Evolutionary conservation across 2,797 vertebrate genomes (phyloP), one percentile per base, ranked within the genome.

Genomic region (Rhabdophis nuchalis): DNA sequence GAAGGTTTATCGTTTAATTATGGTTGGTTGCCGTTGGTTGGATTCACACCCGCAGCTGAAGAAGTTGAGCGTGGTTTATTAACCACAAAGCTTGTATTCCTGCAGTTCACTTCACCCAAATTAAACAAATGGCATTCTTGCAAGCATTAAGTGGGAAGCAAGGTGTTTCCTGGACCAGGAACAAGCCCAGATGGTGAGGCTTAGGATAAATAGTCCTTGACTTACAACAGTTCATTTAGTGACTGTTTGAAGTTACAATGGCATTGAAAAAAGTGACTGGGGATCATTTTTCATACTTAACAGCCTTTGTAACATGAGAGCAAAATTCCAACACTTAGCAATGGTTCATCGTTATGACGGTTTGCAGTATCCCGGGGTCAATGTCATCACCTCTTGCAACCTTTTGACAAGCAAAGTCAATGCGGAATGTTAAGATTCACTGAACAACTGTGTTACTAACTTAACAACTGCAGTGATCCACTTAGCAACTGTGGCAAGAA

Each of bases 271-370:
- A n/a, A 29, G 13, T n/a, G 29, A 14, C 61, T 64, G n/a, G 32
- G 7, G 13, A 32, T 16, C 1, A 0, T 68, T 68, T 68, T 68
- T 68, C 61, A 68, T 29, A 68, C 61, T 32, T 32, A 7, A 7
- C 0, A 1, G n/a, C n/a, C 14, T 0, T 68, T 68, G 64, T 13
- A 7, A 13, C n/a, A 61, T 1, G 1, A n/a, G 29, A 32, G 1
- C 29, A 68, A 32, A 68, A 68, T 68, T 68, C 2, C 2, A 13
- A 32, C 14, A 2, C 61, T 32, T 68, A n/a, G 61, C 29, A 32
- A 68, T 68, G 29, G 5, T 68, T 68, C 29, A 32, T 68, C 14
- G 29, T 68, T 68, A 68, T 16, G 61, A 68, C 5, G 29, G 61
- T 64, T 27, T 56, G 58, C 58, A 3, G 10, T 61, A 6, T 61